Conservation (phyloP, 2,797 vertebrate species). For the Luscinia megarhynchos region DNA sequence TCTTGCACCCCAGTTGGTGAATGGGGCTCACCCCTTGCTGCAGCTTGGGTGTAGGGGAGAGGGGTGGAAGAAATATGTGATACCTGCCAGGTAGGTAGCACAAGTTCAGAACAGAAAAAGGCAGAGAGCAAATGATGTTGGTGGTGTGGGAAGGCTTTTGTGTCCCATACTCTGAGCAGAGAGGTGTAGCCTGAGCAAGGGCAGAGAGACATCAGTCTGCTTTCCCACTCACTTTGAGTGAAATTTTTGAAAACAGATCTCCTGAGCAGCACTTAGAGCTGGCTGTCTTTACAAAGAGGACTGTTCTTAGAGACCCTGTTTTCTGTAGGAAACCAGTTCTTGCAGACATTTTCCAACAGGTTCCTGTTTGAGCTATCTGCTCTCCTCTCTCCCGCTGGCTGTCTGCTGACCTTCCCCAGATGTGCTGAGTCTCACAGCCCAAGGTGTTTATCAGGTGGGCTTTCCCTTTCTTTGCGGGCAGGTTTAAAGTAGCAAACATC, state of each 20-base stretch:
- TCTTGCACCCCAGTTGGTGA: not conserved
- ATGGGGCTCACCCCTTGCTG: accelerated
- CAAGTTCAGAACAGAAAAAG: not conserved
- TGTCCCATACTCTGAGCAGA: not conserved
- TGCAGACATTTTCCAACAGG: not conserved
- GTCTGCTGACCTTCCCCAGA: not conserved
- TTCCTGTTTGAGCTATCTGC: not conserved
- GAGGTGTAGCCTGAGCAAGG: not conserved
- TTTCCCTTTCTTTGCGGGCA: not conserved
- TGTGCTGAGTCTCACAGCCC: not conserved
- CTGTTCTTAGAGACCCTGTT: not conserved
- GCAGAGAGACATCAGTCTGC: not conserved
- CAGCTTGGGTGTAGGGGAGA: not conserved
- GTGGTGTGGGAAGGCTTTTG: not conserved
- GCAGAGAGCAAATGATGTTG: not conserved
- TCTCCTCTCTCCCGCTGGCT: accelerated
- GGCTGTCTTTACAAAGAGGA: not conserved
- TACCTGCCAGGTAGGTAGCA: not conserved
- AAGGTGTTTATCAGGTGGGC: not conserved
- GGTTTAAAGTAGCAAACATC: not conserved
- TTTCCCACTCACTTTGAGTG: not conserved
- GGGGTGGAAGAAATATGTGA: not conserved
- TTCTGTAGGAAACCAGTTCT: not conserved
- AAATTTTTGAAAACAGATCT: not conserved
- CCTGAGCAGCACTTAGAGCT: not conserved